Percentiles rank a stretch among this genome's conserved stretches.
phyloP scores from a whole-genome alignment of 2,888 invertebrate genomes.

The Cristatella mucedo region DNA sequence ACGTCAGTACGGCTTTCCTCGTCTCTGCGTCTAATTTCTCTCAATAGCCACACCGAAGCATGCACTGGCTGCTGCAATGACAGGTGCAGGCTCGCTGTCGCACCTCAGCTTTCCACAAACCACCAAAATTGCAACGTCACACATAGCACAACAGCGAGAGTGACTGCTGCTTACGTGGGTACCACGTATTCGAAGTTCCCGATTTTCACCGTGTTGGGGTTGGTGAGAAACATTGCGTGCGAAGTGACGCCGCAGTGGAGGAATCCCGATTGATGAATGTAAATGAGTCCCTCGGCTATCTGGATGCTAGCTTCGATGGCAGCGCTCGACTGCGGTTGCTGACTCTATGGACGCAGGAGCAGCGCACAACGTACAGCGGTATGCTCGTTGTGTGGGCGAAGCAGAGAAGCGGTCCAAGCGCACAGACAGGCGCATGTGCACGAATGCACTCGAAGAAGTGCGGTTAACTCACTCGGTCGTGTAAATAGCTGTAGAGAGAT shows the following conservation, averaged over 20 bases:
- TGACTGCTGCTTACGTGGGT: constrained; percentile 23
- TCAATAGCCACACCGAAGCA: no score
- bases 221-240: constrained; percentile 38
- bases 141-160: no score
- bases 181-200: constrained; percentile 40
- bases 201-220: constrained; percentile 33
- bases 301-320: constrained; percentile 18
- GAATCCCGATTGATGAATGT: constrained; percentile 37
- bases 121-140: no score
- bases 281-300: constrained; percentile 37
- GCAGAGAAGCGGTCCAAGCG: no score
- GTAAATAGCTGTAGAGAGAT: constrained; percentile 37
- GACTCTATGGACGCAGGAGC: constrained; percentile 1
- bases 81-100: no score
- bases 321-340: constrained; percentile 2
- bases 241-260: constrained; percentile 40
- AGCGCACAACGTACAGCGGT: not conserved
- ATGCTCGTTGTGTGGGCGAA: no score
- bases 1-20: no score
- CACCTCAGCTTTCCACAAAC: no score
- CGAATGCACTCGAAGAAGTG: no score
- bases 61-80: no score
- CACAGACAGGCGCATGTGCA: no score
- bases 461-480: constrained; percentile 23
- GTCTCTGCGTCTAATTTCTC: no score